Evolutionary conservation across 1,140 invertebrate genomes (phyloP).

Genomic region (Teleopsis dalmanni): DNA sequence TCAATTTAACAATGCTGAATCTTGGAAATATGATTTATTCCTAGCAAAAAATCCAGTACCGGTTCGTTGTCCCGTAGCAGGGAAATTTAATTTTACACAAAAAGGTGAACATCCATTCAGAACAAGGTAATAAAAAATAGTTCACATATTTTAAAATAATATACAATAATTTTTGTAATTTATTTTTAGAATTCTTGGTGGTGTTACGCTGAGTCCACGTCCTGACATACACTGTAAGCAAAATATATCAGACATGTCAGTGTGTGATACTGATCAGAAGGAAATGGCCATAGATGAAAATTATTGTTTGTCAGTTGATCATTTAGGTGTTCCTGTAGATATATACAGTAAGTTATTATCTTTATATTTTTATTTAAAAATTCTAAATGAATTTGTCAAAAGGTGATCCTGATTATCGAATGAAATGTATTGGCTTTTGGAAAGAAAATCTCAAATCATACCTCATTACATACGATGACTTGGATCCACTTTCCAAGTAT

Average conservation of each 20-base stretch:
- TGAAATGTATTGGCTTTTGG: conserved; percentile 97
- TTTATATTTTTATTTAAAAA: neutral
- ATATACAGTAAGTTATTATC: conserved; percentile 61
- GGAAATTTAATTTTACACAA: conserved; percentile 91
- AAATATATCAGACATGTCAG: conserved; percentile 90
- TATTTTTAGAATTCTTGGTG: conserved; percentile 72
- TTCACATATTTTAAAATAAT: neutral
- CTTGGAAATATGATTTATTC: conserved; percentile 85
- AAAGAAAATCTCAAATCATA: conserved; percentile 97
- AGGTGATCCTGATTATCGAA: conserved; percentile 87
- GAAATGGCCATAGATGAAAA: conserved; percentile 89
- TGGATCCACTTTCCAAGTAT: conserved; percentile 93
- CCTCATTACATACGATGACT: conserved; percentile 90
- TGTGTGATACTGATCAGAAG: conserved; percentile 89
- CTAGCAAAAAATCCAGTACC: conserved; percentile 86
- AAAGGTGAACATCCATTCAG: conserved; percentile 79
- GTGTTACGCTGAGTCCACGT: conserved; percentile 85
- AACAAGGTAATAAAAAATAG: conserved; percentile 50
- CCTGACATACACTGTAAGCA: conserved; percentile 89
- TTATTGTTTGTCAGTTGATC: conserved; percentile 92
- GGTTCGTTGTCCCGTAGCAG: conserved; percentile 89
- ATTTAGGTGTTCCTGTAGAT: conserved; percentile 84
- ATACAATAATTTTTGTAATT: neutral
- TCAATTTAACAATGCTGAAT: conserved; percentile 73
- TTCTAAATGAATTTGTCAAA: conserved; percentile 37